A percentile compares a stretch with the other conserved stretches of the same genome.
Evolutionary conservation across 2,113 vertebrate species (phyloP).

Genomic region (Leucopternis melanops): DNA sequence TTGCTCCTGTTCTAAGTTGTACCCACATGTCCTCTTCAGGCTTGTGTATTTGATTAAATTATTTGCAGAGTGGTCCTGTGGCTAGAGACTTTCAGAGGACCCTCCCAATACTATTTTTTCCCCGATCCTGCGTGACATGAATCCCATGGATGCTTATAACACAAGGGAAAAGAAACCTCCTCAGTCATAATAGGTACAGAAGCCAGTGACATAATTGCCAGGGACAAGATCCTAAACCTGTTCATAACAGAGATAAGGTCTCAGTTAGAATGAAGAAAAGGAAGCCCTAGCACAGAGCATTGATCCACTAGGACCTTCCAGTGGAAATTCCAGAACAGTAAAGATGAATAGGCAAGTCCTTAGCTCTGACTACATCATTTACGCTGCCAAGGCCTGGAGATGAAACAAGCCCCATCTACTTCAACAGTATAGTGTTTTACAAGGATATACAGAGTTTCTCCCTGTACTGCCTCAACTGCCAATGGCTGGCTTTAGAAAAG

Average conservation of each 20-base stretch:
- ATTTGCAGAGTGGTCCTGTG: background rate
- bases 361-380: background rate
- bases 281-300: background rate
- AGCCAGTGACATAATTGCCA: background rate
- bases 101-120: background rate
- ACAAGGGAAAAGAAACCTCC: background rate
- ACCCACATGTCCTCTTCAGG: background rate
- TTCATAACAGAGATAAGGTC: background rate
- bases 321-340: background rate
- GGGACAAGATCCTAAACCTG: background rate
- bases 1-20: background rate
- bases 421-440: background rate
- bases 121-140: accelerated
- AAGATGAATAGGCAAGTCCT: background rate
- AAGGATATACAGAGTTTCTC: background rate
- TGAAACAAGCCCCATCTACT: background rate
- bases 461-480: background rate
- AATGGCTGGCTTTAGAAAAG: background rate
- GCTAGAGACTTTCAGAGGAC: background rate
- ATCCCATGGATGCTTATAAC: background rate
- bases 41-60: background rate
- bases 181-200: background rate
- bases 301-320: background rate
- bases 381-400: background rate
- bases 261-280: background rate